Evolutionary conservation across 2,797 vertebrate genomes (phyloP).

Genomic region (Gymnoscopelus braueri): DNA sequence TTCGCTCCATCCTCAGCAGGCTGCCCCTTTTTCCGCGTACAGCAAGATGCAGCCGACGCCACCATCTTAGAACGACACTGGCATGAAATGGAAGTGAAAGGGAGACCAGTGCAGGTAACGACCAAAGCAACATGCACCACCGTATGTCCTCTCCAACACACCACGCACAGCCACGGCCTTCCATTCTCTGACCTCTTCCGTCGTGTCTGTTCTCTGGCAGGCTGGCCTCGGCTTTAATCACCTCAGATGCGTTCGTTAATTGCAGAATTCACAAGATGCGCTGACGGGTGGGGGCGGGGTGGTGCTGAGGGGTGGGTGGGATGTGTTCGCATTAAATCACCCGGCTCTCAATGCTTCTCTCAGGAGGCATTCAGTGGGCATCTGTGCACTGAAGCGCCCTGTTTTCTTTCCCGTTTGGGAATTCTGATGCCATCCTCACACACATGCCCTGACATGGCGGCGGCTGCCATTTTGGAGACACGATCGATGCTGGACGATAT

Average conservation of each 20-base stretch:
- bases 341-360: constrained; percentile 71
- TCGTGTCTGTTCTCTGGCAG: constrained; percentile 17
- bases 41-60: constrained; percentile 76
- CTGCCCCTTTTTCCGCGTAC: constrained; percentile 80
- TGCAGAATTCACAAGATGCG: constrained; percentile 69
- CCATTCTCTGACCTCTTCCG: constrained; percentile 26
- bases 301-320: constrained; percentile 65
- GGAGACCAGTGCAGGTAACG: constrained; percentile 79
- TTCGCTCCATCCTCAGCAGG: constrained; percentile 72
- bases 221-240: constrained; percentile 70
- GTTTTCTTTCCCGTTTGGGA: constrained; percentile 71
- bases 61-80: constrained; percentile 85
- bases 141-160: constrained; percentile 17
- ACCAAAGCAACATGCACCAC: constrained; percentile 37
- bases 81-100: constrained; percentile 83
- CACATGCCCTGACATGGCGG: constrained; percentile 70
- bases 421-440: constrained; percentile 70
- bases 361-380: constrained; percentile 77
- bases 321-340: constrained; percentile 78
- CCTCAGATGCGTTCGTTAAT: constrained; percentile 79
- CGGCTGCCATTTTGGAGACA: constrained; percentile 76
- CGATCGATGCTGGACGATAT: constrained; percentile 19
- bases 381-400: constrained; percentile 72
- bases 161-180: constrained; percentile 32
- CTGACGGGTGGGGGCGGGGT: constrained; percentile 50